Evolutionary conservation across 1,140 invertebrate genomes (phyloP), one percentile per base, ranked within the genome.

Genomic region (Acyrthosiphon pisum): DNA sequence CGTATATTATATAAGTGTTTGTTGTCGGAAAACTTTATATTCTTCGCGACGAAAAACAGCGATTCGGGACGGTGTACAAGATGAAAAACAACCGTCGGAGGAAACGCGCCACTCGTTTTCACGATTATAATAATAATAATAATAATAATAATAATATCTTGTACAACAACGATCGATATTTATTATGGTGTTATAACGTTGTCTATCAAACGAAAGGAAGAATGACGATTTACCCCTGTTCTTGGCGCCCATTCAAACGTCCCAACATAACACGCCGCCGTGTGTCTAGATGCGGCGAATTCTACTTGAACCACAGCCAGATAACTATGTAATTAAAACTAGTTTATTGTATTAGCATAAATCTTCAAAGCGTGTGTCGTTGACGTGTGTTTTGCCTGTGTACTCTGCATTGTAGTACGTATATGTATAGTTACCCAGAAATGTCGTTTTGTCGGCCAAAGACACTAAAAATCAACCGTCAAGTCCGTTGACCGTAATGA

Each of bases 261-360:
- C 56, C 53, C 26, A 56, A 90, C 37, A 90, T n/a, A 90, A 68
- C 89, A 68, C 53, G 37, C 37, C 37, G 89, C 56, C 53, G 37
- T 41, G 35, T 41, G 56, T 68, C 89, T 90, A 44, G 89, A 44
- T 44, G 53, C 89, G 14, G 53, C 37, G 41, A 44, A 44, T 90
- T 68, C 56, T 44, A 44, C 53, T 90, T 90, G 89, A 90, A 90
- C 53, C 26, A 26, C 89, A 30, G 89, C 89, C 89, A 90, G 89
- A 90, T 90, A 68, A 68, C 89, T 68, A 44, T 90, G 56, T 90
- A 90, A 90, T 90, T 68, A 90, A 90, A 90, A 90, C 89, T 90
- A 90, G 53, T 60, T 60, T 90, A 90, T 90, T 90, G 89, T 90
- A 90, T 68, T 90, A 44, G 37, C 89, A 90, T 90, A 90, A 90